Conservation (phyloP, 2,797 vertebrate genomes). For the Acropternis orthonyx region DNA sequence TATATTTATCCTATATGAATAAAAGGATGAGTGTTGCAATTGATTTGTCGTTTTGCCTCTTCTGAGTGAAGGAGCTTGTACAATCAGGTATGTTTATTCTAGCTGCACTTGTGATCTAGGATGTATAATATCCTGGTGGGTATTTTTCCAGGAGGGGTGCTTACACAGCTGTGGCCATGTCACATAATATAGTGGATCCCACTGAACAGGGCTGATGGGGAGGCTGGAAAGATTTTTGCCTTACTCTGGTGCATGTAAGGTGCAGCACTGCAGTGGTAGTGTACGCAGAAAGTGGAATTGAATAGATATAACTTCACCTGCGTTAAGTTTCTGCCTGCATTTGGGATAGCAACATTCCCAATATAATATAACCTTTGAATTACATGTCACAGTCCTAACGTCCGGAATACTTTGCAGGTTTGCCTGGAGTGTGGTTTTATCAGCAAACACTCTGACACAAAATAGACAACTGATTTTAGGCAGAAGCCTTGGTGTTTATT, state of each 20-base stretch:
- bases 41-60: slow-evolving; percentile 14
- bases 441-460: neutral
- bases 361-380: neutral
- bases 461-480: neutral
- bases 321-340: neutral
- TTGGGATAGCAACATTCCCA: neutral
- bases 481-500: neutral
- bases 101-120: neutral
- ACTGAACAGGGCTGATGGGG: too few relatives aligned
- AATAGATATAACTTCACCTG: neutral
- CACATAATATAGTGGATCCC: neutral
- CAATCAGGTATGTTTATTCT: neutral
- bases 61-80: neutral
- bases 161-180: rapidly evolving
- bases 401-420: neutral
- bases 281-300: neutral
- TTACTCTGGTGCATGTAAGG: neutral
- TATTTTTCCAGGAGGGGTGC: neutral
- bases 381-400: rapidly evolving
- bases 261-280: neutral
- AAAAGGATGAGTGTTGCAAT: slow-evolving; percentile 40
- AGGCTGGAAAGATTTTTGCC: neutral
- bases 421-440: neutral
- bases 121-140: neutral
- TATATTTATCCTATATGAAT: slow-evolving; percentile 51